phyloP scores from a whole-genome alignment of 2,888 invertebrate genomes.

The Cryptus armator region DNA sequence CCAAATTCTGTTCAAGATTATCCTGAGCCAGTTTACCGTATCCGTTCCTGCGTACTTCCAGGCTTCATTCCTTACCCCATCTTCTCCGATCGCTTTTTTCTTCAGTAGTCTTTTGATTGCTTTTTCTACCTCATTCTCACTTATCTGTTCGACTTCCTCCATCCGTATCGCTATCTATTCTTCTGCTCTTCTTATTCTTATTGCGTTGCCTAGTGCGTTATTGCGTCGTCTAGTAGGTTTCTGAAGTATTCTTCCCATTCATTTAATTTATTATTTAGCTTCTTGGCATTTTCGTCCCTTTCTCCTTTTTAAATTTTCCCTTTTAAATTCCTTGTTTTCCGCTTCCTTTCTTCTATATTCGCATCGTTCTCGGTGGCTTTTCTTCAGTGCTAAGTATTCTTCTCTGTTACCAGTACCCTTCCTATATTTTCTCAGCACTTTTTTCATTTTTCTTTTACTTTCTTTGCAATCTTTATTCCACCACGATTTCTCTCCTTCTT shows the following conservation, averaged over 20 bases:
- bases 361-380: slow-evolving; percentile 8
- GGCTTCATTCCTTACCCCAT: neutral
- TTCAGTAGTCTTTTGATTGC: slow-evolving; percentile 6
- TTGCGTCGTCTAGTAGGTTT: neutral
- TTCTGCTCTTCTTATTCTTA: neutral
- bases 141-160: neutral
- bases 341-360: slow-evolving; percentile 30
- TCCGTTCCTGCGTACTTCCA: neutral
- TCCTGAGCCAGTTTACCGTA: neutral
- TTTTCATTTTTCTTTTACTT: neutral
- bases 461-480: neutral
- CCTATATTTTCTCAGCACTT: neutral
- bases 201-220: neutral
- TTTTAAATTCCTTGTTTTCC: neutral
- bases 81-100: neutral
- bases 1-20: slow-evolving; percentile 47
- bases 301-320: slow-evolving; percentile 19
- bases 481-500: neutral
- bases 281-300: slow-evolving; percentile 3
- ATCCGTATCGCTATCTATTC: neutral
- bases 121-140: slow-evolving; percentile 25
- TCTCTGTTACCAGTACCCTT: neutral
- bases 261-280: neutral
- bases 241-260: slow-evolving; percentile 20
- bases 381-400: slow-evolving; percentile 22